Evolutionary conservation across 1,140 invertebrate species (phyloP), one percentile per base, ranked within the genome.

Genomic region (Drosophila sechellia): DNA sequence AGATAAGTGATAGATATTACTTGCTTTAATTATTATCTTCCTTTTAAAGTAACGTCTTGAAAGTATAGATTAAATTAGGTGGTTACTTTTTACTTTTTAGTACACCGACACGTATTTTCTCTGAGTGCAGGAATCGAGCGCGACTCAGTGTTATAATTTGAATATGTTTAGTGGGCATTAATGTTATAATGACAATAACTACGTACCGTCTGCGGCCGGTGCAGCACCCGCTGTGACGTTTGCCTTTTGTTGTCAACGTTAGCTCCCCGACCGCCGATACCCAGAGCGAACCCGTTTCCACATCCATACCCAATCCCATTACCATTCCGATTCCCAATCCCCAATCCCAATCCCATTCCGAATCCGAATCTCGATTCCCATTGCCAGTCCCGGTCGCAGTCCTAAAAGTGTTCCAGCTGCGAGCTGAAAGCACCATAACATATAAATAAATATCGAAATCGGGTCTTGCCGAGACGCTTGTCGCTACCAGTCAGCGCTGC

Each of bases 181-280:
- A 89, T 89, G 84, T 89, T 89, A 89, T 89, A 89, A 89, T 89
- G 84, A 89, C 84, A 89, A 89, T 90, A 89, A 90, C 84, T 89
- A 84, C 84, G 84, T 80, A 60, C 73, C 69, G 80, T 79, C 77
- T 89, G 71, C 53, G 80, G 59, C 80, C 61, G 66, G 54, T 61
- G 77, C 85, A 83, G 57, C 79, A 83, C 84, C 83, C 84, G 83
- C 83, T 89, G 83, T 89, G 83, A 83, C 76, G 66, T 83, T 87
- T 83, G 84, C 75, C 83, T 89, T 87, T 87, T 87, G 84, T 87
- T 87, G 83, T 87, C 83, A 87, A 87, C 83, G 79, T 81, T 79
- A 56, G 72, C 77, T 76, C 64, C 71, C 77, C 63, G 39, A 54
- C 45, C 20, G 20, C 35, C 40, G 43, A 48, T 46, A 22, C 52